A percentile compares a stretch with the other conserved stretches of the same genome.
Evolutionary conservation across 2,113 vertebrate species (phyloP).

Genomic region (Neolamprologus tretocephalus): DNA sequence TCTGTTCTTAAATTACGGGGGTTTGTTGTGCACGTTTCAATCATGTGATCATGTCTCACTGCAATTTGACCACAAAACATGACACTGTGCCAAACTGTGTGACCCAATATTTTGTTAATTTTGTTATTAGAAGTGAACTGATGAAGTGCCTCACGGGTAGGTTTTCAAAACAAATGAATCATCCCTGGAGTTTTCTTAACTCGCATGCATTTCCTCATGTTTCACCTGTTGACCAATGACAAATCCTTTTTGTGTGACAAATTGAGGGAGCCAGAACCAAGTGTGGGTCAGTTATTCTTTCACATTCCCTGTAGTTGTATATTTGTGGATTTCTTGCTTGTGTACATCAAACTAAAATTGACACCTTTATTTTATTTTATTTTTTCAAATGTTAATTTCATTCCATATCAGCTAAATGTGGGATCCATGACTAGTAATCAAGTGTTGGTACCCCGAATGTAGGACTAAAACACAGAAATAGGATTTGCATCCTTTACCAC

Average conservation of each 20-base stretch:
- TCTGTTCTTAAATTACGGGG: not conserved
- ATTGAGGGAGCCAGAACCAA: not conserved
- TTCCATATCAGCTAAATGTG: constrained; percentile 20
- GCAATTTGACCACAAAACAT: not conserved
- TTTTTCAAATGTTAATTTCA: not conserved
- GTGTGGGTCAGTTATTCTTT: not conserved
- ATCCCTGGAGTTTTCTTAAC: not conserved
- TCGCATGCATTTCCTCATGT: not conserved
- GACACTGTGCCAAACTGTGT: constrained; percentile 40
- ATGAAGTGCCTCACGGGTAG: constrained; percentile 42
- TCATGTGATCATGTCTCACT: not conserved
- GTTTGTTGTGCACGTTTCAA: not conserved
- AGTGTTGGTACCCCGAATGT: not conserved
- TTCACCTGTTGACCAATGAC: not conserved
- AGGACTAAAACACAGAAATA: not conserved
- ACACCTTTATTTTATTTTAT: not conserved
- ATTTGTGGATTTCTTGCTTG: not conserved
- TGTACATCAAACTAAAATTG: not conserved
- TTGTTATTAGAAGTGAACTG: not conserved
- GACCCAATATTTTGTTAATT: not conserved
- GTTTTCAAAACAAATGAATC: not conserved
- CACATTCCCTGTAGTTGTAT: constrained; percentile 7
- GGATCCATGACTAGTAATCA: constrained; percentile 33
- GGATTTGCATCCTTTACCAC: not conserved
- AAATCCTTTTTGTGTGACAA: not conserved